phyloP scores from a whole-genome alignment of 2,888 invertebrate species.

The Leptothorax acervorum region DNA sequence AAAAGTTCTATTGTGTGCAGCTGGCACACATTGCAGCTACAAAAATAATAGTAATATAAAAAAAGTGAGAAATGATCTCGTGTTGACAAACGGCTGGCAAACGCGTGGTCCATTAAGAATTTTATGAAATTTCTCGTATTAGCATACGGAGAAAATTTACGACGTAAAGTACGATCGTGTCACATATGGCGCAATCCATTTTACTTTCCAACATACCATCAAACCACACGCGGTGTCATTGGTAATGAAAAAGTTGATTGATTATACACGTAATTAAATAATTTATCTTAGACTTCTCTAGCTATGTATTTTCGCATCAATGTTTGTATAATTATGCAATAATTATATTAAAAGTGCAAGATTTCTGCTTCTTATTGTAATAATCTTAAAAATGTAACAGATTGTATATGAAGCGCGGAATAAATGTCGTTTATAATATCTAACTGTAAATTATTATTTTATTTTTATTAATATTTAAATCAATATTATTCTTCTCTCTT shows the following conservation, averaged over 20 bases:
- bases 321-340: not conserved
- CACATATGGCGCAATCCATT: conserved; percentile 57
- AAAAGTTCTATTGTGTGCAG: not conserved
- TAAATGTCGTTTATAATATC: not conserved
- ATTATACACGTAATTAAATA: conserved; percentile 56
- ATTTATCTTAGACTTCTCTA: conserved; percentile 43
- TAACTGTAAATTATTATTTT: not conserved
- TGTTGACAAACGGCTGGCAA: not conserved
- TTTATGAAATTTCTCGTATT: conserved; percentile 38
- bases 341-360: not conserved
- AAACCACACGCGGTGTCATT: conserved; percentile 26
- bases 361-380: not conserved
- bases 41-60: not conserved
- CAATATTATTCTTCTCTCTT: not conserved
- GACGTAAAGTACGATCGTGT: conserved; percentile 43
- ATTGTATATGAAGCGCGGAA: not conserved
- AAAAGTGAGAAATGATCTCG: not conserved
- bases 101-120: not conserved
- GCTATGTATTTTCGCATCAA: not conserved
- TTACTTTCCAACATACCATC: conserved; percentile 54
- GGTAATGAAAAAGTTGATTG: conserved; percentile 57
- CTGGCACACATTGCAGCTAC: not conserved
- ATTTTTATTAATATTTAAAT: not conserved
- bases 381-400: not conserved
- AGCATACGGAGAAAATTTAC: conserved; percentile 46